These are phyloP conservation scores for Etheostoma cragini DNA, from an alignment of 2,113 vertebrate genomes.

Conservation along the genomic window DNA sequence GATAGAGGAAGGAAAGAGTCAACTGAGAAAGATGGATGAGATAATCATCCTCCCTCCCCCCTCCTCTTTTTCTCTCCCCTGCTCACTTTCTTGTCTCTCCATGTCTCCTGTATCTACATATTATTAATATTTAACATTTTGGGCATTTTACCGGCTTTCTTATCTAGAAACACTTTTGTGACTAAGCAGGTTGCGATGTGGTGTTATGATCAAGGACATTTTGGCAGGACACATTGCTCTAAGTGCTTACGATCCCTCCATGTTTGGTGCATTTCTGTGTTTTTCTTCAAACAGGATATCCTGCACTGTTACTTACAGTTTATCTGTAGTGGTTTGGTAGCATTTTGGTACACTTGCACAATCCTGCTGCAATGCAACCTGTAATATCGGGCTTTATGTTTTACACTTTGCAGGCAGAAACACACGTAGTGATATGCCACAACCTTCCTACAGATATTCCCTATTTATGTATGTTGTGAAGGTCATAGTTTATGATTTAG, in stretches of 20 bases:
- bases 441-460: not conserved
- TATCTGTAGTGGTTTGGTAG: slow-evolving; percentile 51
- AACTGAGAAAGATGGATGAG: slow-evolving; percentile 50
- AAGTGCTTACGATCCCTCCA: not conserved
- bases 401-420: not conserved
- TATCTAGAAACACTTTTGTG: not conserved
- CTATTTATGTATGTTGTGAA: not conserved
- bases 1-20: slow-evolving; percentile 55
- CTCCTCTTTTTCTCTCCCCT: not conserved
- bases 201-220: not conserved
- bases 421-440: not conserved
- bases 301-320: slow-evolving; percentile 33
- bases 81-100: not conserved
- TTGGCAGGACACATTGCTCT: slow-evolving; percentile 1
- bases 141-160: not conserved
- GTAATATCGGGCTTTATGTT: not conserved
- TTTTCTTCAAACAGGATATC: slow-evolving; percentile 64
- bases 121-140: slow-evolving; percentile 26
- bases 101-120: not conserved
- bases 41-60: slow-evolving; percentile 44
- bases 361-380: slow-evolving; percentile 16
- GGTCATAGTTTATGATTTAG: not conserved
- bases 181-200: not conserved
- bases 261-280: slow-evolving; percentile 8
- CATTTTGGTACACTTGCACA: slow-evolving; percentile 43